Base-by-base conservation (phyloP, 2,113 vertebrate species). In the Rhineura floridana region DNA sequence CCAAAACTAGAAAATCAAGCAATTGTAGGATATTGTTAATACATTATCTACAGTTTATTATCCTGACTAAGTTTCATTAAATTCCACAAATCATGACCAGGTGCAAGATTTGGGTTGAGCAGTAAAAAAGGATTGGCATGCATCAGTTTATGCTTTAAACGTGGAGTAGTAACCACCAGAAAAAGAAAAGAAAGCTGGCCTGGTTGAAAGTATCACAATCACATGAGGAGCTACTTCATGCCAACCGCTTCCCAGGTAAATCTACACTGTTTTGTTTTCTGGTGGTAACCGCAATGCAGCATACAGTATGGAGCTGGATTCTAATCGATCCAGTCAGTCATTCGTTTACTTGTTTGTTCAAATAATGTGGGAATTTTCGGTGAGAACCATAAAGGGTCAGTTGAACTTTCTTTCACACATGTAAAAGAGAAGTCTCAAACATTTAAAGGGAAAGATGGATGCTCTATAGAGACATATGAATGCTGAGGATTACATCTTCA, bases 311-410 rank as follows among this genome's bases (percentile, higher is more conserved):
- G 21, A 82, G 2, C 70, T 50, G 59, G 69, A 15, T n/a, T 28
- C 23, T 67, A 62, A 0, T 62, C 75, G 36, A 33, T 81, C 10
- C 65, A 87, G 1, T 2, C 59, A 67, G 39, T 82, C n/a, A 63
- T 25, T 6, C 17, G 1, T 63, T 86, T 12, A 81, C 48, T 73
- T 17, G 72, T 83, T 65, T 50, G 79, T 39, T 63, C n/a, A 77
- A 62, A 46, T 65, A 63, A 63, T 83, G n/a, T 36, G 50, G 59
- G 55, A 42, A 63, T 67, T 83, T 39, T 76, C 33, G 25, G 9
- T 23, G 46, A 77, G 70, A 81, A 87, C 33, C 19, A 21, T 88
- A 88, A 28, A 69, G 84, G 87, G 77, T 15, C 44, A 62, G 25
- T 12, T 78, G 78, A 36, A 63, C 46, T 63, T 84, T 3, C 33